Evolutionary conservation across 2,113 vertebrate species (phyloP).

Genomic region (Bettongia penicillata): DNA sequence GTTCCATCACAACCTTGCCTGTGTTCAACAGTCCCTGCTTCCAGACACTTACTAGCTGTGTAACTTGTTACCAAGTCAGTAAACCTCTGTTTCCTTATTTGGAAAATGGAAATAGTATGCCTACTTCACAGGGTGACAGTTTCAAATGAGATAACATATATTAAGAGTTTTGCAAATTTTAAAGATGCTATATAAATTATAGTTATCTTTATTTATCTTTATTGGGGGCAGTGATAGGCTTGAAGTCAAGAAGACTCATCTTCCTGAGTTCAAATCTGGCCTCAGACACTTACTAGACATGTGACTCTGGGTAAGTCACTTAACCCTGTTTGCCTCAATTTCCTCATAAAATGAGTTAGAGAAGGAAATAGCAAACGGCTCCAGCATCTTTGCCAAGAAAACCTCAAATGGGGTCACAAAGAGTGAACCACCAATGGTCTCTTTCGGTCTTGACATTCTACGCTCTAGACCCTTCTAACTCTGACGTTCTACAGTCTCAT

Average conservation of each 20-base stretch:
- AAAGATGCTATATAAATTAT: background rate
- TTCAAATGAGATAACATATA: background rate
- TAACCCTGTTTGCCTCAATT: background rate
- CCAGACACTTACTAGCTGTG: background rate
- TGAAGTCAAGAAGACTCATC: background rate
- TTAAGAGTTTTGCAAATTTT: background rate
- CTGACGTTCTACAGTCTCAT: background rate
- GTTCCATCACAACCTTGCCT: background rate
- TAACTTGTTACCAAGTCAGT: background rate
- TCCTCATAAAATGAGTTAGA: background rate
- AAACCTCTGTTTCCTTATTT: background rate
- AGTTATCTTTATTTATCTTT: background rate
- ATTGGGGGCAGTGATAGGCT: background rate
- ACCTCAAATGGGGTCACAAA: background rate
- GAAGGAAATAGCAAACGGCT: background rate
- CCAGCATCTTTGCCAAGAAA: background rate
- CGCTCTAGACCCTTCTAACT: background rate
- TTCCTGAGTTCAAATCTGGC: background rate
- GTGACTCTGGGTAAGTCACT: background rate
- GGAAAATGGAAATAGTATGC: background rate
- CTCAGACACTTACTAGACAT: background rate
- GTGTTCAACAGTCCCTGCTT: background rate
- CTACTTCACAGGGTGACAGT: background rate
- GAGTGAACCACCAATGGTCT: background rate
- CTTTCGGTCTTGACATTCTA: background rate